Conservation (phyloP, 2,797 vertebrate species). For the Sebastiscus albofasciatus region DNA sequence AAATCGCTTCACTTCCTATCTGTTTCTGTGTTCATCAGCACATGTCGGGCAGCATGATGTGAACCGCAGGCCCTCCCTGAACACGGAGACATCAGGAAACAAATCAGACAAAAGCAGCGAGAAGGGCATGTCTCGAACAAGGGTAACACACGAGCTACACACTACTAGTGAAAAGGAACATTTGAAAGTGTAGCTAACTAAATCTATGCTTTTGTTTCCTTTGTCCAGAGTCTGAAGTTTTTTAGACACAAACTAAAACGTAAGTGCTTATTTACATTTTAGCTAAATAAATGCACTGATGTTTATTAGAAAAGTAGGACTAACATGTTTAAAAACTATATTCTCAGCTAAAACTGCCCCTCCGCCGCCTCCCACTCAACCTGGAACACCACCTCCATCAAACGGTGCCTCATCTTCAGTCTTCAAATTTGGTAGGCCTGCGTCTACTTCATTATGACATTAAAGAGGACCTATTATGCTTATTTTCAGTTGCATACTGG, state of each 20-base stretch:
- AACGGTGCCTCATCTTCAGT: constrained; percentile 21
- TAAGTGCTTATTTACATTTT: constrained; percentile 58
- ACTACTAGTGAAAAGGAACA: background rate
- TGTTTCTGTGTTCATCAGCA: constrained; percentile 41
- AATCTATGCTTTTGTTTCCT: background rate
- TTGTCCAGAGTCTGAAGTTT: constrained; percentile 78
- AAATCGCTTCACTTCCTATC: background rate
- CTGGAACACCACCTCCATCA: constrained; percentile 39
- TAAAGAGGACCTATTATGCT: background rate
- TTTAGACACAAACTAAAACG: constrained; percentile 74
- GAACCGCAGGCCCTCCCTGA: constrained; percentile 18
- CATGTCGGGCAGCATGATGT: constrained; percentile 14
- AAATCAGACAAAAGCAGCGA: constrained; percentile 51
- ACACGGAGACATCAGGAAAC: constrained; percentile 31
- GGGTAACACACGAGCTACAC: constrained; percentile 59
- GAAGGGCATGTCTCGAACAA: constrained; percentile 68
- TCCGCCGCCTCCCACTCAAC: constrained; percentile 24
- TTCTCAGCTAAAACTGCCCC: constrained; percentile 66
- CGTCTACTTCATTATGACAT: background rate
- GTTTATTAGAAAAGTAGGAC: background rate
- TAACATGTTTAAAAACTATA: constrained; percentile 1
- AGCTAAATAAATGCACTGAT: background rate
- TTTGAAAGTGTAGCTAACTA: background rate
- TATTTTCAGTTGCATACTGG: background rate
- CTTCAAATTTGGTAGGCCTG: constrained; percentile 76